Base-by-base conservation (phyloP, 2,797 vertebrate species). In the Danio tinwini region DNA sequence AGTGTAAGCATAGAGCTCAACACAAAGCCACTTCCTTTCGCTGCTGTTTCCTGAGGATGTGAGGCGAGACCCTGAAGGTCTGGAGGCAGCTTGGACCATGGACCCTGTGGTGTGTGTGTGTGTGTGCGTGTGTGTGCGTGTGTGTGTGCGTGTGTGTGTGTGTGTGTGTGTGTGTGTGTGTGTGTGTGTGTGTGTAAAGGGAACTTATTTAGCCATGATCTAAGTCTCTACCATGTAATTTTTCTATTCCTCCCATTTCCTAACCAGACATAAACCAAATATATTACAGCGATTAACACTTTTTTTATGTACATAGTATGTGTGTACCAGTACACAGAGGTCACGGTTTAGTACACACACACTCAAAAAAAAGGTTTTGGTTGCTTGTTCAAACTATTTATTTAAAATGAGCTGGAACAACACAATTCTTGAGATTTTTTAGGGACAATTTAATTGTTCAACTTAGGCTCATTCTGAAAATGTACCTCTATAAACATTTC, bases 1-100 rank as follows among this genome's bases (percentile, higher is more conserved):
- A 75, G 3, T 5, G 9, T 37, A 47, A 42, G 12, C 0, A 0
- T 50, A 17, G 12, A 78, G 45, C 76, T 61, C 21, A 50, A 69
- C 72, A 79, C 63, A 76, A 49, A 37, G 59, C 68, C 61, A 65
- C 83, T 92, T 93, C 90, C 83, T 63, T 78, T 67, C 42, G 62
- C 78, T 55, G 40, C 44, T 44, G 81, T 90, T 94, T 94, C 93
- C 92, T 92, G 87, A 93, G 93, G 92, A 94, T 91, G 87, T 91
- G 89, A 85, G 80, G 85, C 37, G 3, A 42, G 50, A 67, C 16
- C 19, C 40, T 21, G 17, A 7, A 42, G 59, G 52, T 39, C 40
- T 14, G 17, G 63, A 21, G 52, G 21, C 50, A 19, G 62, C 16
- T 19, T 9, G 16, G 7, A 39, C 61, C 59, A 40, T 37, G 42